Percentiles rank a stretch among this genome's conserved stretches.
Conservation (phyloP, 2,113 vertebrate genomes). For the Phaethornis superciliosus region DNA sequence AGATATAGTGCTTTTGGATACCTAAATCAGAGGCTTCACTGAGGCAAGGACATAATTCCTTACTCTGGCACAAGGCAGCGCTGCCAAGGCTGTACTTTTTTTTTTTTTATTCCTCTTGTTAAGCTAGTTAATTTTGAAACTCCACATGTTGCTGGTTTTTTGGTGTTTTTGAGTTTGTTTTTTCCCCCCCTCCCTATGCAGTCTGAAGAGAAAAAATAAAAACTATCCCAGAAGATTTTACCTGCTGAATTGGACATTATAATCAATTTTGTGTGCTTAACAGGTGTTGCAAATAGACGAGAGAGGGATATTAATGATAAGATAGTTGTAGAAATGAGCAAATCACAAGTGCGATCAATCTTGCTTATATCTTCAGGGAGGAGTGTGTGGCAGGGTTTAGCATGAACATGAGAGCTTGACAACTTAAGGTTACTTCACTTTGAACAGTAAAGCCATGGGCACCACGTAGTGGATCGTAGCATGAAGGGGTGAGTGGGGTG, state of each 20-base stretch:
- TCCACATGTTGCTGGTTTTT: background rate
- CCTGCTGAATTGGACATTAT: constrained; percentile 16
- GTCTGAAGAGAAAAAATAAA: background rate
- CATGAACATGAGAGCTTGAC: background rate
- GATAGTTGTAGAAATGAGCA: constrained; percentile 38
- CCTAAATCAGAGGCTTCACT: constrained; percentile 30
- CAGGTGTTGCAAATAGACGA: constrained; percentile 23
- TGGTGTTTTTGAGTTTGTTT: background rate
- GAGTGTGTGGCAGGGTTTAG: background rate
- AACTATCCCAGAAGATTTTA: background rate
- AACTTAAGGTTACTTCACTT: constrained; percentile 9
- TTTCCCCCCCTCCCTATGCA: background rate
- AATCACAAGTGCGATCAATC: constrained; percentile 43
- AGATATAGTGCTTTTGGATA: constrained; percentile 1
- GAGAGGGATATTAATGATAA: constrained; percentile 12
- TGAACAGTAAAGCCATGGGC: background rate
- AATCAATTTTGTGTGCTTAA: constrained; percentile 43
- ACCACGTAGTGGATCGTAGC: rapidly evolving
- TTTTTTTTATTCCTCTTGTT: background rate
- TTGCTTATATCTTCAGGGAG: constrained; percentile 19
- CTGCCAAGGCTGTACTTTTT: background rate
- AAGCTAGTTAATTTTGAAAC: constrained; percentile 39
- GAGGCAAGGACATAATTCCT: background rate
- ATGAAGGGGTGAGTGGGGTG: background rate
- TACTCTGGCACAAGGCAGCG: background rate